These are phyloP conservation scores for Trichosurus vulpecula DNA, from an alignment of 2,797 vertebrate species.

Conservation along the genomic window DNA sequence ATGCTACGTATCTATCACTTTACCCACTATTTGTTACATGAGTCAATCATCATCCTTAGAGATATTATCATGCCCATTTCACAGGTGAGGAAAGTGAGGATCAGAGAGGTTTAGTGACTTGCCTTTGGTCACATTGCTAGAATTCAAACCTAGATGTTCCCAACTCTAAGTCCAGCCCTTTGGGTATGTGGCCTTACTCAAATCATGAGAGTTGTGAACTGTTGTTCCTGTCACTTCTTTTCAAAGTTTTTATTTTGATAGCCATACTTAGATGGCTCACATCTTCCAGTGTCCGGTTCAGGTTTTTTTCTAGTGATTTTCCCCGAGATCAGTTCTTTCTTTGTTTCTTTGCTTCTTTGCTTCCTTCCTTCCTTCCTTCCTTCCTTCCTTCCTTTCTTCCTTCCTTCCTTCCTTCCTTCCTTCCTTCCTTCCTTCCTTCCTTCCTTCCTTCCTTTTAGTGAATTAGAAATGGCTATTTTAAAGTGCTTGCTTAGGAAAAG, in stretches of 20 bases:
- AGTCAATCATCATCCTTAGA: not conserved
- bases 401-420: too few relatives aligned
- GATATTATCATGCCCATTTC: not conserved
- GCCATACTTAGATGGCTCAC: not conserved
- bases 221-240: not conserved
- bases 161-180: not conserved
- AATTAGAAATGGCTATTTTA: not conserved
- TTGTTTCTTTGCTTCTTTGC: too few relatives aligned
- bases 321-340: not conserved
- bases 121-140: not conserved
- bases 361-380: too few relatives aligned
- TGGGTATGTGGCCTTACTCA: not conserved
- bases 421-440: too few relatives aligned
- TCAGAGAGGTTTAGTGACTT: not conserved
- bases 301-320: not conserved
- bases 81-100: not conserved
- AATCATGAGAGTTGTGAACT: not conserved
- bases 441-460: not conserved
- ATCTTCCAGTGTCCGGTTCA: not conserved
- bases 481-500: not conserved
- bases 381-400: too few relatives aligned
- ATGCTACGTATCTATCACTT: not conserved
- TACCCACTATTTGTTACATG: not conserved
- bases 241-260: not conserved
- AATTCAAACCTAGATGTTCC: not conserved